Conservation (phyloP, 2,113 vertebrate genomes). For the Oreotrochilus melanogaster region DNA sequence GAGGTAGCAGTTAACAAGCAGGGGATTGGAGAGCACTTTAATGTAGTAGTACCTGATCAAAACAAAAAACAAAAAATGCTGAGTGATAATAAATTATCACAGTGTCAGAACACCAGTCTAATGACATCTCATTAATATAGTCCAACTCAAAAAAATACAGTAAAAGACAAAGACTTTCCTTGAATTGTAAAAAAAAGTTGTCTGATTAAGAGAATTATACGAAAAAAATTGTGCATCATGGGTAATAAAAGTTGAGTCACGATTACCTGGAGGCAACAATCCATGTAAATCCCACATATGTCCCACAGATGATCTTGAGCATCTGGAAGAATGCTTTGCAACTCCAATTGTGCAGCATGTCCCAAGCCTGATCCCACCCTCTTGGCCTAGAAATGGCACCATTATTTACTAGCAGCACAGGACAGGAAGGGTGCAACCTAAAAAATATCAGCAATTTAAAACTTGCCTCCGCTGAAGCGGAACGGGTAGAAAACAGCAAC, state of each 20-base stretch:
- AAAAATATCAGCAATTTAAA: neutral
- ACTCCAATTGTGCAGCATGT: neutral
- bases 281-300: neutral
- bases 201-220: neutral
- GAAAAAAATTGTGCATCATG: neutral
- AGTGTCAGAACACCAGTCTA: neutral
- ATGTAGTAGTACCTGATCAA: neutral
- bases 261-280: accelerated
- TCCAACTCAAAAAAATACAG: neutral
- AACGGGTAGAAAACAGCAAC: neutral
- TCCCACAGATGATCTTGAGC: neutral
- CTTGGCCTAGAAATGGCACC: neutral
- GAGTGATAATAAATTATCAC: neutral
- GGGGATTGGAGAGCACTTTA: neutral
- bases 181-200: neutral
- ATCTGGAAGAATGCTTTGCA: neutral
- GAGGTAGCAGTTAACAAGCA: neutral
- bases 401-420: neutral
- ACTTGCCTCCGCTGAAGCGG: neutral
- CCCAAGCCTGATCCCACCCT: neutral
- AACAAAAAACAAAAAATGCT: neutral
- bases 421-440: neutral
- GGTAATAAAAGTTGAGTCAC: neutral
- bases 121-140: neutral
- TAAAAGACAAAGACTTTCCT: neutral